Base-by-base conservation (phyloP, 2,797 vertebrate species). In the Ptychadena robeensis region DNA sequence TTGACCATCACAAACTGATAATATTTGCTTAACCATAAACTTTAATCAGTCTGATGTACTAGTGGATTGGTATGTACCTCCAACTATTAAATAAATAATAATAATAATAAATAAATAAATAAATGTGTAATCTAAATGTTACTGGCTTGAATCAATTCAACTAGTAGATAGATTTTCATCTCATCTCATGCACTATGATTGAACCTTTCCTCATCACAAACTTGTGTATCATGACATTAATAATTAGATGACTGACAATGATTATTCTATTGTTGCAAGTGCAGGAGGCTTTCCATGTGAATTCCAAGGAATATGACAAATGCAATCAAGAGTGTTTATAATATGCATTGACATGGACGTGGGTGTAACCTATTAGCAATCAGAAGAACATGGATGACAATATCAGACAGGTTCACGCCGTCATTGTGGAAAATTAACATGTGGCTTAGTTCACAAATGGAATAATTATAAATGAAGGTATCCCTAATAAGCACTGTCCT, bases 241-340 rank as follows among this genome's bases (percentile, higher is more conserved):
- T 15, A 66, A 34, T 2, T 32, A 34, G 64, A 14, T 31, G 30
- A 32, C 9, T 64, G 15, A 64, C 59, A 22, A 15, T 53, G 15
- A 64, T 75, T 75, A 22, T 22, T 32, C 9, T 4, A 31, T 64
- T 15, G 10, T n/a, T 74, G 59, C 72, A 9, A 27, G 37, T 65
- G 22, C 38, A 57, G 40, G 18, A 67, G 63, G 64, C 64, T 79
- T 67, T 53, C 64, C 64, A 79, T 79, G 76, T 79, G 65, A 2
- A 34, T 78, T 67, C 75, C 63, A 25, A 18, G 38, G 31, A 15
- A 64, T 28, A n/a, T 77, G 74, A 77, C 74, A 63, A 32, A 75
- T 38, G 11, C 7, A 18, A 22, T 66, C 9, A 44, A 65, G 9
- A 61, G 22, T 61, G 6, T 28, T 31, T 10, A 8, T 48, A 22